These are phyloP conservation scores for Chiroxiphia lanceolata DNA, from an alignment of 2,797 vertebrate species.

Conservation along the genomic window DNA sequence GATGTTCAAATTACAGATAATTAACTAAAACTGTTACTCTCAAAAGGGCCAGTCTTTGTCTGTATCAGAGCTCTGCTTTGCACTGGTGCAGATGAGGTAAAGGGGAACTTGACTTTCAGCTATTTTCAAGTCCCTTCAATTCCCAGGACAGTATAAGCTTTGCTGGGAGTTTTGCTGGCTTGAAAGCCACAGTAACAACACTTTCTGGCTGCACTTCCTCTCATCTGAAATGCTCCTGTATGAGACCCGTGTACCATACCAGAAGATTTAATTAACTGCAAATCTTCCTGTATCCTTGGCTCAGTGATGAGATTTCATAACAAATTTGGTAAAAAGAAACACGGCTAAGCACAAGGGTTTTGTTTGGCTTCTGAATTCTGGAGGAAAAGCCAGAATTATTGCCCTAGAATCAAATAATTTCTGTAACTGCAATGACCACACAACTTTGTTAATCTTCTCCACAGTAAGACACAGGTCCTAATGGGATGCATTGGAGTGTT, in stretches of 20 bases:
- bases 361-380: not conserved
- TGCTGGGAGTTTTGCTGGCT: not conserved
- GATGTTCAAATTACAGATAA: not conserved
- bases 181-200: not conserved
- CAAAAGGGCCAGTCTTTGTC: not conserved
- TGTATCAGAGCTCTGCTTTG: not conserved
- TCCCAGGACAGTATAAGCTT: not conserved
- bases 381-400: not conserved
- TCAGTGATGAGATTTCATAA: not conserved
- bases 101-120: not conserved
- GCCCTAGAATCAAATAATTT: not conserved
- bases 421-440: not conserved
- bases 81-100: not conserved
- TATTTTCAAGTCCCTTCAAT: not conserved
- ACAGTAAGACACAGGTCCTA: not conserved
- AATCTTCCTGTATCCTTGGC: not conserved
- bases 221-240: not conserved
- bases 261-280: constrained; percentile 32
- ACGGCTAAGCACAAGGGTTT: not conserved
- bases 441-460: not conserved
- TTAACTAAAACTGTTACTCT: not conserved
- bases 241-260: not conserved
- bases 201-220: not conserved
- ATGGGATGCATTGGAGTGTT: not conserved
- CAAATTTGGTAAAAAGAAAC: not conserved